Evolutionary conservation across 2,113 vertebrate genomes (phyloP), one percentile per base, ranked within the genome.

Genomic region (Carassius auratus): DNA sequence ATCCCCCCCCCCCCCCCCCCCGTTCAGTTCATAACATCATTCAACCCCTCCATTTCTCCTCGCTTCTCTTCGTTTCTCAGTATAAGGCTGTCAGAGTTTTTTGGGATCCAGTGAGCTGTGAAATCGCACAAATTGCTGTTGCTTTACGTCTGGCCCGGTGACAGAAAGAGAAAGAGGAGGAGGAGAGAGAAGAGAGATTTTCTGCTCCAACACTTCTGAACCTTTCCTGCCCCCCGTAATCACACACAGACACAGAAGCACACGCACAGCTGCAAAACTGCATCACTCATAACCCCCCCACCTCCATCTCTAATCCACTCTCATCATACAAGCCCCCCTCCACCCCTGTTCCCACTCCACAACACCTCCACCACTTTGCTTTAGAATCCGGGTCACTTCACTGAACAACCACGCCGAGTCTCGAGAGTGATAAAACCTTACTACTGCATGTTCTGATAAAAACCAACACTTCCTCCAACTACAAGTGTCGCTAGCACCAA

Each of bases 41-140:
- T 77, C 76, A 81, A 61, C 86, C 86, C 68, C 74, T 89, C 85
- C 71, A 71, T 87, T 84, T 38, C 84, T 87, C 33, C 75, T 30
- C 14, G 45, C 73, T 80, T 84, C 82, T 57, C 86, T 61, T 26
- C 48, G 23, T 50, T 78, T 90, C 92, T 87, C 89, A 88, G 89
- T 62, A 30, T 90, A 86, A 88, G 90, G 91, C 93, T 94, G 94
- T 95, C 95, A 95, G 93, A 92, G 92, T 94, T 89, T 83, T 93
- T 93, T 45, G 42, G 90, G 92, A 92, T 88, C 76, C 91, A 86
- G 90, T 91, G 90, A 95, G 91, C 94, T 95, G 94, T 95, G 94
- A 95, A 95, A 95, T 95, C 93, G 92, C 92, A 93, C 95, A 95
- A 95, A 95, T 95, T 95, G 94, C 93, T 92, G 91, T 92, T 92